phyloP scores from a whole-genome alignment of 2,113 vertebrate genomes.

The Phalacrocorax carbo region DNA sequence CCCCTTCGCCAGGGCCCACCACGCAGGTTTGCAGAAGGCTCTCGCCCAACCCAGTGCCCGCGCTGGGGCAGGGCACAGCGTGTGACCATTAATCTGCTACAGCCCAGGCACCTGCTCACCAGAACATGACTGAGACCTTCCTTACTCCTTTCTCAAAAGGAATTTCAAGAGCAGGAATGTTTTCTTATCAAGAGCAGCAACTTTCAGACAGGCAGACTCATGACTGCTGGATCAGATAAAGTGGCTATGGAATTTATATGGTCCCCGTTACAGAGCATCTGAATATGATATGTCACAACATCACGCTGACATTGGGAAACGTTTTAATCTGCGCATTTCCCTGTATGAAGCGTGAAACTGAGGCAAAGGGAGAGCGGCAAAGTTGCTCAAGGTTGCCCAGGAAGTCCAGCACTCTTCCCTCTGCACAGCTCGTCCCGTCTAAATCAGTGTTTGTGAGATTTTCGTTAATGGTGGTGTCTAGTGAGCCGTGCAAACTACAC shows the following conservation, averaged over 20 bases:
- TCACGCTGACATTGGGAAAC: neutral
- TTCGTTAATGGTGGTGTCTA: fast-evolving
- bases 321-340: neutral
- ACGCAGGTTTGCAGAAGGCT: neutral
- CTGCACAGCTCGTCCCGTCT: neutral
- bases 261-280: neutral
- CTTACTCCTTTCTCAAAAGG: neutral
- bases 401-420: neutral
- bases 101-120: slow-evolving; percentile 32
- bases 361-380: neutral
- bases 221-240: slow-evolving; percentile 54
- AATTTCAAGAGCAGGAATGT: slow-evolving; percentile 37
- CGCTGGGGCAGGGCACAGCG: neutral
- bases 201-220: slow-evolving; percentile 47
- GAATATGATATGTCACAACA: slow-evolving; percentile 34
- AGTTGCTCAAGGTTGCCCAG: neutral
- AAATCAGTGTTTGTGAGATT: neutral
- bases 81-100: neutral
- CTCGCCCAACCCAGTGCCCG: neutral
- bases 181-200: slow-evolving; percentile 32
- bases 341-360: neutral
- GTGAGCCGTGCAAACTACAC: neutral
- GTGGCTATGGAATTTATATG: slow-evolving; percentile 54
- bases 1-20: neutral
- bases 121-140: slow-evolving; percentile 21